A percentile compares a stretch with the other conserved stretches of the same genome.
Conservation (phyloP, 2,113 vertebrate genomes). For the Laticauda colubrina region DNA sequence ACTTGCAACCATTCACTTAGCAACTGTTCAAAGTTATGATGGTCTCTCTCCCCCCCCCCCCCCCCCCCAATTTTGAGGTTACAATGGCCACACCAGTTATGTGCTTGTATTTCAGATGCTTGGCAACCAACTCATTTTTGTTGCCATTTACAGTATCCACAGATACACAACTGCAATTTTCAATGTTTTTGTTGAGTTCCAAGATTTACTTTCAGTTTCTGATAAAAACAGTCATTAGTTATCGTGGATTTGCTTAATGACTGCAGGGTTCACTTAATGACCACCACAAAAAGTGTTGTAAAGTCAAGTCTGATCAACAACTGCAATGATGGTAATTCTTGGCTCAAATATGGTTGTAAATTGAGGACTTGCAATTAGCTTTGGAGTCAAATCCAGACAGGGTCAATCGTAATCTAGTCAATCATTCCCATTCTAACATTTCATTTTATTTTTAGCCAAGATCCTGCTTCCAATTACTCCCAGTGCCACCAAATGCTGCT, state of each 20-base stretch:
- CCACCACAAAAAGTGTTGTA: background rate
- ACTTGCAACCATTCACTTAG: too few species aligned
- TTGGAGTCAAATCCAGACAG: background rate
- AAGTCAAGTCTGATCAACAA: background rate
- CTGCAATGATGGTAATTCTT: background rate
- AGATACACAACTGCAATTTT: too few species aligned
- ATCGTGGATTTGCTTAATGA: background rate
- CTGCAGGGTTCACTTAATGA: background rate
- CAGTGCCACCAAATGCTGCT: background rate
- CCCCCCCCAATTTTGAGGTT: too few species aligned
- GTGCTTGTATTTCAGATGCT: too few species aligned
- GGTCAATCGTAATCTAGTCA: background rate
- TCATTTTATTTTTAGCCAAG: background rate
- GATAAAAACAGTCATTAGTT: too few species aligned
- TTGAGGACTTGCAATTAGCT: background rate
- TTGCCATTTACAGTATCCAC: too few species aligned
- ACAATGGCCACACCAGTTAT: too few species aligned
- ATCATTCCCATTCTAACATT: background rate
- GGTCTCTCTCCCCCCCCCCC: too few species aligned
- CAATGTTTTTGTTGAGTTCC: too few species aligned
- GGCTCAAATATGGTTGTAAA: background rate
- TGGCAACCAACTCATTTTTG: too few species aligned
- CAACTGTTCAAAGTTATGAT: too few species aligned
- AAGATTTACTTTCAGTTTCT: too few species aligned
- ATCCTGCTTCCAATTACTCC: background rate